Percentiles rank a stretch among this genome's conserved stretches.
Conservation (phyloP, 1,140 invertebrate genomes). For the Ceratina japonica region DNA sequence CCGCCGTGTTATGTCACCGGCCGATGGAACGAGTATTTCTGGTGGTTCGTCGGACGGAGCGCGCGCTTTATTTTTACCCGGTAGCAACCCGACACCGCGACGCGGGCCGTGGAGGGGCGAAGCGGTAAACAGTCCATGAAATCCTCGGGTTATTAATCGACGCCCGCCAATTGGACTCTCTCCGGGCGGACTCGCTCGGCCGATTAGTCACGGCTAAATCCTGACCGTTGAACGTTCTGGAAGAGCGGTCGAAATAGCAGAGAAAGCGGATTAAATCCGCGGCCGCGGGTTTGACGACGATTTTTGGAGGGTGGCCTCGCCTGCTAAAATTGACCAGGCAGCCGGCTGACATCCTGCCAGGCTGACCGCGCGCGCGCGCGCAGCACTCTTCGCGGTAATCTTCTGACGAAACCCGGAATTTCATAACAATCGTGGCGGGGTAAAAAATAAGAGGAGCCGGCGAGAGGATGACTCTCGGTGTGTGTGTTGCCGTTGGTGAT, state of each 20-base stretch:
- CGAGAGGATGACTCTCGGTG: conserved; percentile 16
- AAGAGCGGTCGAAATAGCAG: conserved; percentile 21
- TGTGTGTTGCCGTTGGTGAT: conserved; percentile 50
- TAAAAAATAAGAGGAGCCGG: conserved; percentile 26
- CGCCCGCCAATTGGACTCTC: neutral
- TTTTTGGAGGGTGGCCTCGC: conserved; percentile 24
- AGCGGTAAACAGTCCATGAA: conserved; percentile 25
- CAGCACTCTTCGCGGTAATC: conserved; percentile 52
- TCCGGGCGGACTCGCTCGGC: too few relatives aligned
- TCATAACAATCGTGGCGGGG: conserved; percentile 60
- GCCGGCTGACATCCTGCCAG: conserved; percentile 33
- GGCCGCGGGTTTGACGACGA: too few relatives aligned
- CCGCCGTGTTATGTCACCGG: neutral
- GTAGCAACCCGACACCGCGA: conserved; percentile 10
- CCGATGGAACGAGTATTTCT: neutral
- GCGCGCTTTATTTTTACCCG: conserved; percentile 16
- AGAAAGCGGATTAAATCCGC: neutral
- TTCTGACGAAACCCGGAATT: conserved; percentile 54
- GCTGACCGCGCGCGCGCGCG: too few relatives aligned
- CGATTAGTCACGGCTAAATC: conserved; percentile 48
- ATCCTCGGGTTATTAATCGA: conserved; percentile 12
- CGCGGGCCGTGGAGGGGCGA: neutral
- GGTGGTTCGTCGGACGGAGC: neutral
- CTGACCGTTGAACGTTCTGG: conserved; percentile 41
- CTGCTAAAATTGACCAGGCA: conserved; percentile 51